phyloP scores from a whole-genome alignment of 2,888 invertebrate species.

The Amblyteles armatorius region DNA sequence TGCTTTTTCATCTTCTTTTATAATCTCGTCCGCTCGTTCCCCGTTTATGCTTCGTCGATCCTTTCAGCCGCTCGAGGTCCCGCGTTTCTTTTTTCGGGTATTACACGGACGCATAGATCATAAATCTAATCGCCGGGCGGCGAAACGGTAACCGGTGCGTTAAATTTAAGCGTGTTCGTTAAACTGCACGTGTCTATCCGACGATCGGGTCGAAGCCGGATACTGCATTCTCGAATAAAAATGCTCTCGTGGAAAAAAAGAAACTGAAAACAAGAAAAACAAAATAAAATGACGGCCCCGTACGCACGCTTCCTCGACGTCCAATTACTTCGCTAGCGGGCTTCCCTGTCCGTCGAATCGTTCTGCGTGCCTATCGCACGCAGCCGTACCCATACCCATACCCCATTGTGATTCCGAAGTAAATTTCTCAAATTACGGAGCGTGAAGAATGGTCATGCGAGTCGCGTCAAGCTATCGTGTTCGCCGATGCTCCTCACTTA shows the following conservation, averaged over 20 bases:
- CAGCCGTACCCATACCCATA: slow-evolving; percentile 22
- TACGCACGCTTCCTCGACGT: slow-evolving; percentile 64
- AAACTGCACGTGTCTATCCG: slow-evolving; percentile 57
- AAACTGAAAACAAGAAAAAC: not conserved
- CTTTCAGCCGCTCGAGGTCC: not conserved
- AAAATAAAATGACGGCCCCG: slow-evolving; percentile 45
- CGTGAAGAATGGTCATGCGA: slow-evolving; percentile 68
- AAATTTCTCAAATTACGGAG: slow-evolving; percentile 68
- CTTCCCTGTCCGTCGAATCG: slow-evolving; percentile 48
- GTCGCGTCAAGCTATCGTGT: slow-evolving; percentile 46
- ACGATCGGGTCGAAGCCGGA: slow-evolving; percentile 35
- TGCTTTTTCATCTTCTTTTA: slow-evolving; percentile 32
- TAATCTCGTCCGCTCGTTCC: slow-evolving; percentile 22
- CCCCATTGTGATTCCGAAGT: slow-evolving; percentile 64
- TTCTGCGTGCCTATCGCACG: slow-evolving; percentile 22
- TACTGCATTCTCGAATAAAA: slow-evolving; percentile 25
- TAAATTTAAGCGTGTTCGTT: slow-evolving; percentile 64
- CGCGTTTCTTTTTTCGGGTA: slow-evolving; percentile 46
- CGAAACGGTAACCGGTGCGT: slow-evolving; percentile 53
- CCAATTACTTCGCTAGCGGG: slow-evolving; percentile 66
- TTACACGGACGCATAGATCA: slow-evolving; percentile 46
- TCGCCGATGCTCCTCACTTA: slow-evolving; percentile 19
- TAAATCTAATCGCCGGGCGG: slow-evolving; percentile 36
- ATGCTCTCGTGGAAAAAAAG: slow-evolving; percentile 56
- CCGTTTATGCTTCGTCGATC: not conserved